Evolutionary conservation across 2,113 vertebrate species (phyloP), one percentile per base, ranked within the genome.

Genomic region (Ceyx margarethae): DNA sequence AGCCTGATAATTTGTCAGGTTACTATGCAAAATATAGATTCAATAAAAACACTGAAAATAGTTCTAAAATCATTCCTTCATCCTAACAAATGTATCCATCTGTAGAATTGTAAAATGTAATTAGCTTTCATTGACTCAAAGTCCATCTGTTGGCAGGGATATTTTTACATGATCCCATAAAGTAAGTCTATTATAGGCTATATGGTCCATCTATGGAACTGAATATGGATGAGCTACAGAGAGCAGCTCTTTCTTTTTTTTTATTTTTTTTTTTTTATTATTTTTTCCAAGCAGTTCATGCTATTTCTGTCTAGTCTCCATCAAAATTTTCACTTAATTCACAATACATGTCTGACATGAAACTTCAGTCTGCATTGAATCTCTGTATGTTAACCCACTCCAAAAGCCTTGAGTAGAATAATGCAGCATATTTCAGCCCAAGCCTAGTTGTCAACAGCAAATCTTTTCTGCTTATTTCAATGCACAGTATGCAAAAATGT

Each of bases 31-130:
- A 73, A 76, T 37, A 73, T 5, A 84, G 29, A 57, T 10, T 68
- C 62, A 54, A 35, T 57, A 81, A 89, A 84, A 79, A 33, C 10
- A 48, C 10, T 79, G 23, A 5, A 43, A 3, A 33, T 28, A 10
- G 15, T 68, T 84, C 50, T 26, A 92, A 75, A 89, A 82, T 85
- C 37, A 8, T 92, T 91, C 57, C 28, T 60, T 85, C 45, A 69
- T 46, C 29, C 37, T 75, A 91, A 73, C 5, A 81, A 79, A 69
- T 87, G 20, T 76, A 37, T 35, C 40, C 68, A 19, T 46, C 42
- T 90, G n/a, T 81, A 75, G 62, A 96, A 93, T 6, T 60, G n/a
- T 71, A 60, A 94, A 86, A 68, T 50, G 22, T 17, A 89, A 87
- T 86, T 84, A 73, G 28, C 23, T 60, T 89, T 87, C 67, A 73